Percentiles rank a stretch among this genome's conserved stretches.
These are phyloP conservation scores for Actinemys pallida DNA, from an alignment of 2,113 vertebrate species.

Conservation along the genomic window DNA sequence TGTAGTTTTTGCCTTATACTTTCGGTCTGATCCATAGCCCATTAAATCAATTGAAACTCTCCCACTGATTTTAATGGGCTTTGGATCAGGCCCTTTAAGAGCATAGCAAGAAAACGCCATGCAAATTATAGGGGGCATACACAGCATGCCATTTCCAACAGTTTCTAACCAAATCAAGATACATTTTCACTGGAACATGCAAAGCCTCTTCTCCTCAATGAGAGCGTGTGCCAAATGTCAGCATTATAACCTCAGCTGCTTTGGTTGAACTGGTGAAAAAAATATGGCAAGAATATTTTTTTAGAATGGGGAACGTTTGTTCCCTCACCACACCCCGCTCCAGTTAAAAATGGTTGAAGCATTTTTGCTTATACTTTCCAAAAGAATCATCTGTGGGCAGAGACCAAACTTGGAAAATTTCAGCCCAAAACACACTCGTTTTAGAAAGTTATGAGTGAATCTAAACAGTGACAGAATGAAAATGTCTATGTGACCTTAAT, in stretches of 20 bases:
- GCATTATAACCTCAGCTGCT: background rate
- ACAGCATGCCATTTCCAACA: background rate
- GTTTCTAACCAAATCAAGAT: background rate
- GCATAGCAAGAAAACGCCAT: background rate
- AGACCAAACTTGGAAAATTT: background rate
- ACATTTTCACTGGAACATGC: accelerated
- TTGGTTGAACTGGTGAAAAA: background rate
- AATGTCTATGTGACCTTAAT: background rate
- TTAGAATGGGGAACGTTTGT: accelerated
- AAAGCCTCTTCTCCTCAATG: background rate
- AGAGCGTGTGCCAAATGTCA: background rate
- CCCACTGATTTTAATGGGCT: background rate
- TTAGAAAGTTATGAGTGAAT: background rate
- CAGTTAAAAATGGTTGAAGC: background rate
- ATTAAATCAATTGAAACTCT: background rate
- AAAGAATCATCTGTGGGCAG: background rate
- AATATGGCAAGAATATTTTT: accelerated
- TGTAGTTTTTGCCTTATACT: background rate
- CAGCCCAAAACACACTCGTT: background rate
- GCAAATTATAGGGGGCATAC: background rate
- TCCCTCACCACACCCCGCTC: background rate
- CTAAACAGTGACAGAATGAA: background rate
- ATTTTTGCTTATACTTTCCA: background rate
- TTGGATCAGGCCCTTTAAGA: background rate
- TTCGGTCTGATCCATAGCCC: background rate